These are phyloP conservation scores for Mustelus asterias DNA, from an alignment of 2,113 vertebrate species.

Conservation along the genomic window DNA sequence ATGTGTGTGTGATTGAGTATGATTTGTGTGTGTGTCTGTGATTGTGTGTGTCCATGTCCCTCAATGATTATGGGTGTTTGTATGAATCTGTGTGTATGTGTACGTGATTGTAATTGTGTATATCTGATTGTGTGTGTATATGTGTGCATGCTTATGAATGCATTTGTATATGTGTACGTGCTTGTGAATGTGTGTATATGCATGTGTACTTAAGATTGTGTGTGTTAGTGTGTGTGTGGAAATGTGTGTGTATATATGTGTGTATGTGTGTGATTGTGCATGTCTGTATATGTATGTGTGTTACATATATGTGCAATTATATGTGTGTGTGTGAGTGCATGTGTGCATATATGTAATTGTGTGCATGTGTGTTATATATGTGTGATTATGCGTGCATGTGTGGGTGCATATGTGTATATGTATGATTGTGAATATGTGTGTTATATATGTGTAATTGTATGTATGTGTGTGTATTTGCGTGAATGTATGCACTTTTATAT, in stretches of 20 bases:
- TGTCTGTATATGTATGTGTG: too few relatives aligned
- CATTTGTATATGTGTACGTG: neutral
- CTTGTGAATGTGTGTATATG: neutral
- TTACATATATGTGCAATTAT: too few relatives aligned
- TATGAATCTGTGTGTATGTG: neutral
- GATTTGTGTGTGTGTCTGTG: too few relatives aligned
- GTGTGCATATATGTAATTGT: neutral
- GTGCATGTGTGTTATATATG: neutral
- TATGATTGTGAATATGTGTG: neutral
- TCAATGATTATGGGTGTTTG: constrained; percentile 40
- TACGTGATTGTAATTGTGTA: neutral
- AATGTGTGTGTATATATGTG: too few relatives aligned
- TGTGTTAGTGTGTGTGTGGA: too few relatives aligned
- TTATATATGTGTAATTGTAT: neutral
- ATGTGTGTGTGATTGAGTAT: too few relatives aligned
- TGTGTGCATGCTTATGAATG: neutral
- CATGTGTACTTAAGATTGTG: too few relatives aligned
- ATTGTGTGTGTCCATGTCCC: constrained; percentile 33
- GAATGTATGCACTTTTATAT: neutral
- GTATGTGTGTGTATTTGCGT: neutral
- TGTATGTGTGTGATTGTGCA: too few relatives aligned
- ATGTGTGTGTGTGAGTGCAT: neutral
- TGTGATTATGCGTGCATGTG: neutral
- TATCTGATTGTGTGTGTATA: too few relatives aligned
- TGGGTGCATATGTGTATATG: neutral